Evolutionary conservation across 2,797 vertebrate genomes (phyloP), one percentile per base, ranked within the genome.

Genomic region (Heterohyrax brucei): DNA sequence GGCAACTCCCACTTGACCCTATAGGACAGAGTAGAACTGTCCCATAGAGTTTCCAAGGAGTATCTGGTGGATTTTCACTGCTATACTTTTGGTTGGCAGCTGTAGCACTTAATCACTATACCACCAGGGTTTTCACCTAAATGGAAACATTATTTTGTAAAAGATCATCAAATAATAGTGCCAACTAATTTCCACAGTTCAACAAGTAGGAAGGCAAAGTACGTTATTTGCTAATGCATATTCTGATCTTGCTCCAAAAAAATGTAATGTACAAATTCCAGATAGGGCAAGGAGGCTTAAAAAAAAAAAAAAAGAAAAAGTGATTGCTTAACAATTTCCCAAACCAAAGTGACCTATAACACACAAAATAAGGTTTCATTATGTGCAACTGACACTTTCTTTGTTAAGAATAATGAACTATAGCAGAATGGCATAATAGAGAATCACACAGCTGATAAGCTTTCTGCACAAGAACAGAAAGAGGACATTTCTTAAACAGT

Each of bases 221-320:
- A 93, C 53, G 72, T 93, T 97, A 93, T 96, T 97, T 98, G 95
- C 94, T 95, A 98, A 72, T 94, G 87, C 91, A 93, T 97, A 97
- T 92, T 28, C 44, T 94, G 82, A 96, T 89, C 39, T 53, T 73
- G 28, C 30, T 97, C 84, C 87, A 62, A 92, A 93, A 94, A 79
- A 61, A 78, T 91, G 93, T 97, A 89, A 92, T 66, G 90, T 93
- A 83, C 77, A 78, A 89, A 76, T 88, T 96, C 96, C 79, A 95
- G 79, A 84, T 19, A 73, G 93, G 88, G 62, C n/a, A 77, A 79
- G 22, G 44, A 93, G 89, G 93, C 79, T 81, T 86, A 95, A n/a
- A 81, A 81, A n/a, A 56, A 56, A 56, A 61, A 85, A 89, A 39
- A 39, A 39, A 39, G 39, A 56, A 61, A 86, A 96, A 89, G 61